phyloP scores from a whole-genome alignment of 2,888 invertebrate species.

The Drosophila formosana region DNA sequence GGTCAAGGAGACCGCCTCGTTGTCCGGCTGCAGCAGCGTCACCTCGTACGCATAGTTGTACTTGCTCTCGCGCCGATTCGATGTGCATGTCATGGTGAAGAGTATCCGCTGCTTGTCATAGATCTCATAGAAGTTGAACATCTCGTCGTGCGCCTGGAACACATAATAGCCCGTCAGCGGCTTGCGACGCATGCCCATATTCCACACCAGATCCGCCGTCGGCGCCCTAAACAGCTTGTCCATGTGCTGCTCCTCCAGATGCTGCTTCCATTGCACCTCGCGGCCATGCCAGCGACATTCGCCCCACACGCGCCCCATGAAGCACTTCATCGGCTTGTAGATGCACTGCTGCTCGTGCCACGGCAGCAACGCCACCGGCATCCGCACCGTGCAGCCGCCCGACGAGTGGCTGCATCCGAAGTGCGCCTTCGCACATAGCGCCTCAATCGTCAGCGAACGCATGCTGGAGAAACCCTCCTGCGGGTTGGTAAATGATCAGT shows the following conservation, averaged over 20 bases:
- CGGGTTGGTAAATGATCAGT: constrained; percentile 30
- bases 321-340: constrained; percentile 84
- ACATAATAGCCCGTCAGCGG: constrained; percentile 84
- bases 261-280: constrained; percentile 88
- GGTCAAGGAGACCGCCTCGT: constrained; percentile 81
- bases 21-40: constrained; percentile 81
- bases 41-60: constrained; percentile 84
- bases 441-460: constrained; percentile 87
- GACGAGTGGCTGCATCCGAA: constrained; percentile 87
- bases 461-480: constrained; percentile 87
- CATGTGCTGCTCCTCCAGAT: constrained; percentile 86
- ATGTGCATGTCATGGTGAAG: constrained; percentile 84
- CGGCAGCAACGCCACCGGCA: constrained; percentile 86
- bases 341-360: constrained; percentile 86
- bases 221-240: constrained; percentile 84
- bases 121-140: constrained; percentile 85
- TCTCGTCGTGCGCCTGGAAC: constrained; percentile 82
- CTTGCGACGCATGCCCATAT: constrained; percentile 78
- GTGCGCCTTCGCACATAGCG: constrained; percentile 87
- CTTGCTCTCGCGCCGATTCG: constrained; percentile 79
- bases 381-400: constrained; percentile 87
- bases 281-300: constrained; percentile 87
- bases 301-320: constrained; percentile 85
- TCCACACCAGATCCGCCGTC: constrained; percentile 77
- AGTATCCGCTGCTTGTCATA: constrained; percentile 82